These are phyloP conservation scores for Centrocercus urophasianus DNA, from an alignment of 2,113 vertebrate genomes.

Conservation along the genomic window DNA sequence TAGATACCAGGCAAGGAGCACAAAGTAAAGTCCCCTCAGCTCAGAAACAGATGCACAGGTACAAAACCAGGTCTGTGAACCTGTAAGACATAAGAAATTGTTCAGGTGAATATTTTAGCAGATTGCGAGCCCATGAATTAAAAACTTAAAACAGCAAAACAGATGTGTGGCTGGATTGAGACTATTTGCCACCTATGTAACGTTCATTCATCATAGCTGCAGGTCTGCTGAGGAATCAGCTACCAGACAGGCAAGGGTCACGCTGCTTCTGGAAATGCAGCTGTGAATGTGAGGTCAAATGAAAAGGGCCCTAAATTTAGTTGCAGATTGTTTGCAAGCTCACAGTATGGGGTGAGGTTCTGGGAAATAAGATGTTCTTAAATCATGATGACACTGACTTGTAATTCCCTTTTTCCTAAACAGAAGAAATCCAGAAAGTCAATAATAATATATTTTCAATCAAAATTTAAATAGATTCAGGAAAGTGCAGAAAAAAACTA, in stretches of 20 bases:
- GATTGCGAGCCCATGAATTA: not conserved
- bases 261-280: not conserved
- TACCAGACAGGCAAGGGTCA: not conserved
- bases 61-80: not conserved
- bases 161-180: not conserved
- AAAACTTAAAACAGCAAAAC: not conserved
- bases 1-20: not conserved
- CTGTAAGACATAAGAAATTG: not conserved
- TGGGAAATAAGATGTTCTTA: not conserved
- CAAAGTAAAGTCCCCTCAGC: not conserved
- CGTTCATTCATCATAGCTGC: accelerated
- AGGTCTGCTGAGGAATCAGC: not conserved
- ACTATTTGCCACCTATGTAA: not conserved
- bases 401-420: not conserved
- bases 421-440: not conserved
- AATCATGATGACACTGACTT: not conserved
- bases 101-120: not conserved
- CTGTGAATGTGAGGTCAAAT: not conserved
- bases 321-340: not conserved
- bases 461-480: not conserved
- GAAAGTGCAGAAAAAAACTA: not conserved
- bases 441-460: not conserved
- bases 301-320: not conserved
- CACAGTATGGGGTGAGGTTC: not conserved
- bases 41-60: not conserved